Evolutionary conservation across 2,113 vertebrate species (phyloP).

Genomic region (Cromileptes altivelis): DNA sequence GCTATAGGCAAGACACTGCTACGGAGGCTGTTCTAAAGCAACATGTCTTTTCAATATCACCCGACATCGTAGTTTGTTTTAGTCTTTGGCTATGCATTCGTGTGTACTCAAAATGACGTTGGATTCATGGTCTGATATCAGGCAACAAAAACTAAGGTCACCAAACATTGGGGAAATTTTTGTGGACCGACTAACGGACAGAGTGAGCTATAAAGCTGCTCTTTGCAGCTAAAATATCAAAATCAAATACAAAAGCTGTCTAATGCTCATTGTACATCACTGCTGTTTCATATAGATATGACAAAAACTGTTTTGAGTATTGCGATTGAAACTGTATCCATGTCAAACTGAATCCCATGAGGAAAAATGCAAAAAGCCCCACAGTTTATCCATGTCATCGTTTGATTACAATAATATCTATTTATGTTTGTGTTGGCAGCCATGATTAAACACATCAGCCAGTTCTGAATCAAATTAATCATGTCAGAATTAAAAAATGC

Average conservation of each 20-base stretch:
- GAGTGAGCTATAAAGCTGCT: too few species aligned
- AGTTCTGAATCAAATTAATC: not conserved
- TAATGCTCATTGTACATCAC: constrained; percentile 11
- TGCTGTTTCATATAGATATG: constrained; percentile 8
- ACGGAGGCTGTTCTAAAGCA: too few species aligned
- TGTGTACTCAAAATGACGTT: too few species aligned
- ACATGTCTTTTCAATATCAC: too few species aligned
- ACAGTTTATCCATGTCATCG: not conserved
- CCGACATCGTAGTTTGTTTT: too few species aligned
- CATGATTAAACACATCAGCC: not conserved
- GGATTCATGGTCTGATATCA: too few species aligned
- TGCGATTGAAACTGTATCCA: not conserved
- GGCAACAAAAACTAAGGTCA: too few species aligned
- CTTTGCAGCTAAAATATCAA: not conserved
- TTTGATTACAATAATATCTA: not conserved
- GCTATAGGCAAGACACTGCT: too few species aligned
- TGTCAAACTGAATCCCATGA: not conserved
- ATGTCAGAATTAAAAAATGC: not conserved
- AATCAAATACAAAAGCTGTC: not conserved
- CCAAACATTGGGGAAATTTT: too few species aligned
- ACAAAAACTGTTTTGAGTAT: not conserved
- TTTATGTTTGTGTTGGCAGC: not conserved
- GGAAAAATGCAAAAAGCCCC: not conserved
- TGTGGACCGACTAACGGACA: too few species aligned
- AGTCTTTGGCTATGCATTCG: too few species aligned